Evolutionary conservation across 2,888 invertebrate species (phyloP), one percentile per base, ranked within the genome.

Genomic region (Aleiodes alternator): DNA sequence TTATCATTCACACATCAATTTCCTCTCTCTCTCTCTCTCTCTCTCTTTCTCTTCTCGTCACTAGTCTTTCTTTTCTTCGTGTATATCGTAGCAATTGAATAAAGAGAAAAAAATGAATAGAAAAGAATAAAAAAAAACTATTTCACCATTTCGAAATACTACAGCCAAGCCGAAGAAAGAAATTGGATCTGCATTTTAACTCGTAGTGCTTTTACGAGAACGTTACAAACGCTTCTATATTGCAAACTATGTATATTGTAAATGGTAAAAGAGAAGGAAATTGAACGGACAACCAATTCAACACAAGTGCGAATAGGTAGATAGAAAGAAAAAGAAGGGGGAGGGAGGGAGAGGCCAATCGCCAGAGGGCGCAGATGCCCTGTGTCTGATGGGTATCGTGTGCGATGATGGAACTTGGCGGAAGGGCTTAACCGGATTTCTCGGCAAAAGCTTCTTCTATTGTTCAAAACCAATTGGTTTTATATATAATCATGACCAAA

Each of bases 121-220:
- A 34, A 34, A 34, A 34, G 5, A 7, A 43, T 6, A 11, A 9
- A 9, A 64, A 64, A 64, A 64, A 48, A 16, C 64, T 64, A 64
- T 64, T 64, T 64, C 43, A 43, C n/a, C 43, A 48, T 43, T 64
- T 64, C 9, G 64, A 64, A 48, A 64, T 64, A 23, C 51, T 51
- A 50, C 31, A 68, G 50, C 50, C 51, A n/a, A 12, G 11, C 4
- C 4, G n/a, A 48, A 38, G 38, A 51, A 68, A 64, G 64, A 64
- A 68, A 68, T 68, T 68, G 68, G 68, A 68, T 68, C 68, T 68
- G 68, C 68, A 68, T 68, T 68, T 68, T 68, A 68, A 68, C 68
- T 51, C 31, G 31, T 14, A 29, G 29, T 68, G 51, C 68, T 68
- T 68, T 68, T 51, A 68, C 53, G 68, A 51, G 68, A 51, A 14